These are phyloP conservation scores for Enhydra lutris DNA, from an alignment of 2,113 vertebrate genomes.

Conservation along the genomic window DNA sequence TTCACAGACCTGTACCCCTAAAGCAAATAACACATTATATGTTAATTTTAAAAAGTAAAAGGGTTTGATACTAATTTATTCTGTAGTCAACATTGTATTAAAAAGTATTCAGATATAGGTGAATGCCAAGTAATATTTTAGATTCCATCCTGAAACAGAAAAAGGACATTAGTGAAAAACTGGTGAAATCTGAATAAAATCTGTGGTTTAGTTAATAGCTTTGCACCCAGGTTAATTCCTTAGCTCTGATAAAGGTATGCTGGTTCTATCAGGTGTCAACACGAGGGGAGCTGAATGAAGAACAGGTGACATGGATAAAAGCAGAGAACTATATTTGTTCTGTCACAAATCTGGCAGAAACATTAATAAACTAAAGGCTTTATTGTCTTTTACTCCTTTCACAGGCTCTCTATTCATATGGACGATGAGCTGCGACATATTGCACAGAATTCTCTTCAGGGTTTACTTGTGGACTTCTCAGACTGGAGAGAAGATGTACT, in stretches of 20 bases:
- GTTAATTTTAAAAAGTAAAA: neutral
- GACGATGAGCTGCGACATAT: slow-evolving; percentile 98
- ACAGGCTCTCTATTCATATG: slow-evolving; percentile 97
- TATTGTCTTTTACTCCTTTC: slow-evolving; percentile 7
- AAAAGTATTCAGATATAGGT: neutral
- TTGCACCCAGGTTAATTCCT: neutral
- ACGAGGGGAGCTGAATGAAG: neutral
- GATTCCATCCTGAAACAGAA: neutral
- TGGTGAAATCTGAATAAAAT: neutral
- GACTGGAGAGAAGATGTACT: slow-evolving; percentile 98
- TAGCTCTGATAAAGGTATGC: neutral
- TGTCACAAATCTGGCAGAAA: neutral
- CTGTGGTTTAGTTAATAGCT: neutral
- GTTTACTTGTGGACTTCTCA: slow-evolving; percentile 95
- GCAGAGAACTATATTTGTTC: neutral
- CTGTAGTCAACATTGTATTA: neutral
- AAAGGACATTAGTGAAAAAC: neutral
- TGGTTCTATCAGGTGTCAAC: neutral
- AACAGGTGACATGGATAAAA: neutral
- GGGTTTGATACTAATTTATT: neutral
- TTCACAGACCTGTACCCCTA: too few species aligned
- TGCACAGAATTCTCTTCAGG: slow-evolving; percentile 97
- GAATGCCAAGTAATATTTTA: neutral
- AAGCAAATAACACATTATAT: too few species aligned
- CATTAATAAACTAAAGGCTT: neutral